A percentile compares a stretch with the other conserved stretches of the same genome.
These are phyloP conservation scores for Agapostemon virescens DNA, from an alignment of 2,888 invertebrate genomes.

Conservation along the genomic window DNA sequence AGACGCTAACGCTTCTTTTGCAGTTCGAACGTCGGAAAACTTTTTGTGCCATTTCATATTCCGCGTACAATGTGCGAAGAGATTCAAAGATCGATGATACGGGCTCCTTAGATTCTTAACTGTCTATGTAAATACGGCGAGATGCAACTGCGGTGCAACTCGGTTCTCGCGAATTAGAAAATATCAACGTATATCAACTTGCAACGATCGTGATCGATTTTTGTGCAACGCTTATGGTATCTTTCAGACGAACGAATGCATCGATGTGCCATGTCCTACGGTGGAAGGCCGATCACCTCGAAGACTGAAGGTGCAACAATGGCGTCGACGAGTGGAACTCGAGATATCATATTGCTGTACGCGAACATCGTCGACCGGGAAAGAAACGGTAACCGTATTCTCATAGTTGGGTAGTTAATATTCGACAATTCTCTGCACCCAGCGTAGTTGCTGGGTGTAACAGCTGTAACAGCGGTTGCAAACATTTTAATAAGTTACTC, in stretches of 20 bases:
- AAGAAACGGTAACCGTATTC: not conserved
- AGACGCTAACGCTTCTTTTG: not conserved
- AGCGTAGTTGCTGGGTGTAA: too few relatives aligned
- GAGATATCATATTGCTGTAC: not conserved
- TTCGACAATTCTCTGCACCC: not conserved
- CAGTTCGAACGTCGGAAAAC: conserved; percentile 11
- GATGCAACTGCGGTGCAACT: not conserved
- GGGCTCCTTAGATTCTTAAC: not conserved
- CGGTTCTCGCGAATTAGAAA: not conserved
- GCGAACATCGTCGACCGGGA: not conserved
- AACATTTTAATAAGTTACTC: not conserved
- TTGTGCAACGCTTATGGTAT: not conserved
- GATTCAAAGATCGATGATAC: conserved; percentile 7
- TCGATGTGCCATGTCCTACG: not conserved
- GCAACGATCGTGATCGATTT: not conserved
- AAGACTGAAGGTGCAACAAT: not conserved
- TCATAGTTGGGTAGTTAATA: not conserved
- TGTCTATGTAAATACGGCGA: not conserved
- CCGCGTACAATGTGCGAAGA: conserved; percentile 10
- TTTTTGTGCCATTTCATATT: conserved; percentile 23
- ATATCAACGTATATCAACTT: not conserved
- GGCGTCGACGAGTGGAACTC: not conserved
- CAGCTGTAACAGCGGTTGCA: not conserved
- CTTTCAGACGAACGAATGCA: not conserved
- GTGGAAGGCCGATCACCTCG: conserved; percentile 3